Evolutionary conservation across 64 coral and sea anemone genomes (phyloP), one percentile per base, ranked within the genome.

Genomic region (Dendrophyllia cribrosa): DNA sequence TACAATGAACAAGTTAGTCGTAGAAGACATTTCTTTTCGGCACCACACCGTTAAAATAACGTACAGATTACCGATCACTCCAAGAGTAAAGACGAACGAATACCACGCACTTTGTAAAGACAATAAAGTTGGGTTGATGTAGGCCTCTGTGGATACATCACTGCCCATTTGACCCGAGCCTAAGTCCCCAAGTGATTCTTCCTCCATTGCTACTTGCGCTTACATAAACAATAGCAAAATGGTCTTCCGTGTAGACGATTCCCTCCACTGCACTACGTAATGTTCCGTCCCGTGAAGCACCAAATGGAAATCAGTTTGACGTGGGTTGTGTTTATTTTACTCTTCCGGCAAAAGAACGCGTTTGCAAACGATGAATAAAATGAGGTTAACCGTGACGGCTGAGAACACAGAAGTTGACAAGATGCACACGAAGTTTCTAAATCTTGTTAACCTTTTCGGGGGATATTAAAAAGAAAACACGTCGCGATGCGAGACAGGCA

Each of bases 1-100:
- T 26, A 93, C 95, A 20, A 99, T 96, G 47, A 99, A 99, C 64
- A 91, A 88, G 56, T 99, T 96, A 16, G 84, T 99, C 9, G 97
- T 82, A 4, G 97, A 91, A 50, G 52, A 86, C 91, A 99, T 91
- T 48, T 83, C 86, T 51, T 93, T 95, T 4, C 88, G 63, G 12
- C 75, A 58, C 16, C 87, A 85, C 2, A 99, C 93, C 12, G 97
- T 86, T 43, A 86, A 69, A 7, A 86, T 96, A 50, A 99, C 91
- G 60, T 94, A 96, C 9, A 99, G 14, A 56, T 99, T 99, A 9
- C 97, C 97, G 22, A 90, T 88, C 9, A 93, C 64, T 56, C 97
- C 97, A 19, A 96, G 76, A 10, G 88, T 93, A 20, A 99, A 91
- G 12, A 96, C 75, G 79, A 99, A 96, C 7, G 94, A 77, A 47